Evolutionary conservation across 2,888 invertebrate species (phyloP), one percentile per base, ranked within the genome.

Genomic region (Gymnocheta viridis): DNA sequence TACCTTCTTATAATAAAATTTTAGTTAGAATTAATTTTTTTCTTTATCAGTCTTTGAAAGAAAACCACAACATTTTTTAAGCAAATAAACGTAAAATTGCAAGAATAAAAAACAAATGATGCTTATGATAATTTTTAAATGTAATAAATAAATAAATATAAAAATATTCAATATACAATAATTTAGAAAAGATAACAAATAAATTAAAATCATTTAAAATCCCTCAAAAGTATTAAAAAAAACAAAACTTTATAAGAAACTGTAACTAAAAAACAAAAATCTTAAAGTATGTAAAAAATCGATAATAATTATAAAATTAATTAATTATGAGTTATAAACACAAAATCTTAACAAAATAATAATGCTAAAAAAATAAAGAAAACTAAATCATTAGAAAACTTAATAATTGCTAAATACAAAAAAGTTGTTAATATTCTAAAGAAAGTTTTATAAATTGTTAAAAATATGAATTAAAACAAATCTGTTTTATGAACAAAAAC

Each of bases 371-470:
- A 44, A 60, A 78, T 73, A 47, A 27, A 69, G 10, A 56, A 73
- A 73, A 56, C 10, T 41, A 62, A 72, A 73, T 64, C 54, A 66
- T 76, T 73, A 69, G 76, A 80, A 77, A 70, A 72, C 44, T 49
- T 74, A 77, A 78, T 64, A 85, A 78, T 85, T 74, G 85, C 85
- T 83, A 85, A 85, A 86, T 84, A 85, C 72, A 82, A 85, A 84
- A 82, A 88, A 78, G 88, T 89, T 90, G 90, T 90, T 91, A 90
- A 88, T 87, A 91, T 89, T 90, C 89, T 89, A 89, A 89, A 88
- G 87, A 82, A 85, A 81, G 88, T 89, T 90, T 89, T 90, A 90
- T 90, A 90, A 90, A 90, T 89, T 89, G 90, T 90, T 90, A 90
- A 89, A 89, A 87, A 73, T 77, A 84, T 87, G 86, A 86, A 86